These are phyloP conservation scores for Lates japonicus DNA, from an alignment of 2,797 vertebrate species.

Conservation along the genomic window DNA sequence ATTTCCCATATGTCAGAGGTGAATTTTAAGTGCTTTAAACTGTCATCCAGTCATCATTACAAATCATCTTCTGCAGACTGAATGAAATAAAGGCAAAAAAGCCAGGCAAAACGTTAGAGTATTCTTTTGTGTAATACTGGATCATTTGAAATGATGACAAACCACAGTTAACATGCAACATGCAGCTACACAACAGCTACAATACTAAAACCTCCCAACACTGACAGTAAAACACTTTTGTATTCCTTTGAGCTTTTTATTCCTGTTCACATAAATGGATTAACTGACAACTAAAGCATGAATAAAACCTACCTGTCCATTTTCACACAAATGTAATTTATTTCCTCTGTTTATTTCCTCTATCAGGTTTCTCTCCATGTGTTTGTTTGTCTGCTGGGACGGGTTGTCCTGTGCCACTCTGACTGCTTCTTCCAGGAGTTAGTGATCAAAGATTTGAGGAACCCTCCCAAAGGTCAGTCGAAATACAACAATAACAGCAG, in stretches of 20 bases:
- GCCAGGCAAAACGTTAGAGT: neutral
- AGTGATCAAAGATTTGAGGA: conserved; percentile 32
- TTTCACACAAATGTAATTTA: neutral
- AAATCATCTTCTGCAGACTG: neutral
- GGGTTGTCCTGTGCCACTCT: conserved; percentile 62
- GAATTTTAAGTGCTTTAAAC: neutral
- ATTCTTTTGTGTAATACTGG: neutral
- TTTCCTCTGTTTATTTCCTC: conserved; percentile 5
- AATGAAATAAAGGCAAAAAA: neutral
- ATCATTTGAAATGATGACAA: neutral
- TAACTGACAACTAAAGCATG: neutral
- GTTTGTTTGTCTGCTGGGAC: conserved; percentile 62
- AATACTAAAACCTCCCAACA: neutral
- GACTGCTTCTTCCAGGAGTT: conserved; percentile 29
- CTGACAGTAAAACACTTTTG: neutral
- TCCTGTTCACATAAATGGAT: neutral
- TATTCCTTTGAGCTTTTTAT: neutral
- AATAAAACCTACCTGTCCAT: neutral
- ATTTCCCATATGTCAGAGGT: no score
- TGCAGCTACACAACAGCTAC: neutral
- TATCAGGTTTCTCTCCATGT: conserved; percentile 58
- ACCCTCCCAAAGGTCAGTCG: conserved; percentile 59
- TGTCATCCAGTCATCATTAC: neutral
- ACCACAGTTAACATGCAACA: neutral
- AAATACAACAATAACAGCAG: neutral